Base-by-base conservation (phyloP, 2,113 vertebrate species). In the Lonchura striata region DNA sequence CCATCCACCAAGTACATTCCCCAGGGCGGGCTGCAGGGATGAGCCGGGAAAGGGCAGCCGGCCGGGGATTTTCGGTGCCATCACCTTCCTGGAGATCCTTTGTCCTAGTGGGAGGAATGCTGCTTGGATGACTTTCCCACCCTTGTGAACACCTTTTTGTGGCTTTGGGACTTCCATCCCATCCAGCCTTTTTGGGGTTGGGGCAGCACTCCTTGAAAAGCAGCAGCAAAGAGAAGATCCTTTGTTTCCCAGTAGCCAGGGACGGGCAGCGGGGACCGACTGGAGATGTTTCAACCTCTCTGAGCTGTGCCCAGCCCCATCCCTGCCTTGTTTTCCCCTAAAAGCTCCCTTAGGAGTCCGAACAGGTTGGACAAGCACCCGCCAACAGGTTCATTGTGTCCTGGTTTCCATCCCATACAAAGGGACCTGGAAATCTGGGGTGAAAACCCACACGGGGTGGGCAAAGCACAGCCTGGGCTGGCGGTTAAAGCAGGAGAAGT, bases 81-180 rank as follows among this genome's bases (percentile, higher is more conserved):
- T 31, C 7, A 0, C 41, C 52, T 77, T 72, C 41, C 27, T 37
- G 79, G 33, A 39, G 35, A 42, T 50, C 28, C 66, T 76, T 83
- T 5, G 7, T 86, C 71, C 81, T 11, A 30, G 21, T 8, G 13
- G 22, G 47, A 35, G 33, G 27, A 39, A 46, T 0, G 8, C n/a
- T 61, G 21, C 56, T 19, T 0, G 0, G 68, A 10, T 20, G 39
- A 9, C 3, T 92, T 85, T 37, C 41, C 75, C 31, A 39, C 35
- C 54, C n/a, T 42, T 4, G 0, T 1, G 21, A 49, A 33, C 49
- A 21, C 0, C 2, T 0, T 0, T 5, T n/a, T 0, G 4, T 20
- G 70, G 23, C 0, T 17, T 33, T 17, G 61, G 42, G 37, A 24
- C 1, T 76, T 68, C 61, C 74, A 49, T 60, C 69, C 63, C 56